Evolutionary conservation across 1,140 invertebrate species (phyloP), one percentile per base, ranked within the genome.

Genomic region (Drosophila neocordata): DNA sequence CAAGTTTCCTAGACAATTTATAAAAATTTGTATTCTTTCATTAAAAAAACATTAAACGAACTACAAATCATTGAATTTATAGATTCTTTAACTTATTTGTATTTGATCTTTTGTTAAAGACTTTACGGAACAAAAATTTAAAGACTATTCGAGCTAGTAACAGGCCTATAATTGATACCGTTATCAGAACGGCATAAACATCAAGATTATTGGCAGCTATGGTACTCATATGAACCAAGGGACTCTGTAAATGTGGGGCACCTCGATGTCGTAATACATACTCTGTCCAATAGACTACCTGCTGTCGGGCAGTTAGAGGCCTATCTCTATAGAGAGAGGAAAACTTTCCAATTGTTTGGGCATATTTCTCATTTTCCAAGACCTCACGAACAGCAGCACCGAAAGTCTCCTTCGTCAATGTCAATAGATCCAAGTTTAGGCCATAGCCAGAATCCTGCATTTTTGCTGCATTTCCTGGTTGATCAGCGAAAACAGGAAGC

Each of bases 401-500:
- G 0, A 93, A 85, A 7, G 11, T 59, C 3, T 92, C 73, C 51
- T 92, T 90, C 5, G 81, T 92, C 0, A 94, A 73, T 6, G 84
- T 74, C 0, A 85, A 62, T 27, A 91, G 76, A 12, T 92, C 79
- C 0, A 94, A 44, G 2, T 61, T 71, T 12, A 92, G 69, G 9
- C 92, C 94, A 58, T 92, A 93, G 1, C 93, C 93, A 0, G 88
- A 79, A 4, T 85, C 69, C 31, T 92, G 76, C 18, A 92, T 91
- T 41, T 82, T 87, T 0, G 92, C 80, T 7, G 93, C 90, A 70
- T 95, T 95, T 11, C 88, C 88, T 3, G 77, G 89, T 75, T 96
- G 95, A 81, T 95, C 95, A 4, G 92, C 93, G 44, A 95, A 93
- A 41, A 96, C 85, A 9, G 96, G 96, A 27, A 96, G 92, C 0